phyloP scores from a whole-genome alignment of 2,113 vertebrate species.

The Ceuthmochares aereus region DNA sequence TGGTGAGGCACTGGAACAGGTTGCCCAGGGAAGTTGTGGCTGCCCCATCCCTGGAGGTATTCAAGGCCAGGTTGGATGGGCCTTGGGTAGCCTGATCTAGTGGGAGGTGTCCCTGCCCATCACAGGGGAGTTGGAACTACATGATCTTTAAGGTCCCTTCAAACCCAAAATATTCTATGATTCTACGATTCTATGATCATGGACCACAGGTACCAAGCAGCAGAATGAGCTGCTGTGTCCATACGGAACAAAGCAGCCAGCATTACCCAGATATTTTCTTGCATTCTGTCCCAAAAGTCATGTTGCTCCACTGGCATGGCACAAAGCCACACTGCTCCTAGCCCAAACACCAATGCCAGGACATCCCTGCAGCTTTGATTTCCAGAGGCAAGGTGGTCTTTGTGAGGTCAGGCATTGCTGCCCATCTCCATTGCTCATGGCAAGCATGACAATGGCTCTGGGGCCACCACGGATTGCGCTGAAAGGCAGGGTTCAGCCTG shows the following conservation, averaged over 20 bases:
- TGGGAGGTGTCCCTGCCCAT: too few relatives aligned
- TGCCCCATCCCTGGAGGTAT: too few relatives aligned
- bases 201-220: fast-evolving
- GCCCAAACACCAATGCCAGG: background rate
- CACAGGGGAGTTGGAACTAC: too few relatives aligned
- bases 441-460: background rate
- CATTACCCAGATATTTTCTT: background rate
- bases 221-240: background rate
- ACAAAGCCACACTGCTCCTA: fast-evolving
- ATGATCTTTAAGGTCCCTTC: too few relatives aligned
- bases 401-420: background rate
- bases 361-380: fast-evolving
- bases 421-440: fast-evolving
- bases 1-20: too few relatives aligned
- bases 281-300: background rate
- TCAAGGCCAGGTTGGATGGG: too few relatives aligned
- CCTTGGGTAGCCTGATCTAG: too few relatives aligned
- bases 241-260: background rate
- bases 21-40: too few relatives aligned
- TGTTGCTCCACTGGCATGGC: background rate
- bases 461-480: fast-evolving
- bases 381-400: background rate
- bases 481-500: background rate
- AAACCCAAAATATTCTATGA: too few relatives aligned
- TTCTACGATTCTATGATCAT: background rate